Percentiles rank a stretch among this genome's conserved stretches.
Conservation (phyloP, 2,113 vertebrate species). For the Oxyruncus cristatus region DNA sequence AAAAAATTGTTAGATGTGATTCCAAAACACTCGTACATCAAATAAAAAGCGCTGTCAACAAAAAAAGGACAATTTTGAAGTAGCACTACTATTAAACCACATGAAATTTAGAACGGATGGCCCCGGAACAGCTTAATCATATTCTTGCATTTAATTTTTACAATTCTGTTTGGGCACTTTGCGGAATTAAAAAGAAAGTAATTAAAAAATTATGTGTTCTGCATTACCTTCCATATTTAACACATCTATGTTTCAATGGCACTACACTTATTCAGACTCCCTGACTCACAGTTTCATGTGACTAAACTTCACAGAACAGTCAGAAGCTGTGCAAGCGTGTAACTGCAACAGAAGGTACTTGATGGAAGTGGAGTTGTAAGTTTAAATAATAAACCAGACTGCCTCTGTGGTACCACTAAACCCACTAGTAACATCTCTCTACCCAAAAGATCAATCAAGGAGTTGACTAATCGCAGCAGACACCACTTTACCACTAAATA, state of each 20-base stretch:
- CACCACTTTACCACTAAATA: background rate
- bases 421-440: background rate
- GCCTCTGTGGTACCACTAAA: background rate
- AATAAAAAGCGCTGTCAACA: background rate
- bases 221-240: background rate
- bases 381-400: background rate
- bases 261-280: background rate
- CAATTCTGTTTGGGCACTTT: background rate
- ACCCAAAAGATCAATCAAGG: background rate
- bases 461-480: background rate
- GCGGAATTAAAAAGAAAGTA: background rate
- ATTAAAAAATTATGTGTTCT: background rate
- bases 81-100: background rate
- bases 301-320: background rate
- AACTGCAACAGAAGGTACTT: background rate
- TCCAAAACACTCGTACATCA: background rate
- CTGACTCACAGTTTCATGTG: background rate
- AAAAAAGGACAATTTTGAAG: background rate
- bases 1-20: background rate
- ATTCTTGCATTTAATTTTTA: background rate
- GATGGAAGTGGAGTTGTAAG: background rate
- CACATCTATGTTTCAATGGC: background rate
- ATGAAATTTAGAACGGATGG: background rate
- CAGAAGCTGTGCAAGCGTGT: background rate
- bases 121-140: background rate